A percentile compares a stretch with the other conserved stretches of the same genome.
phyloP scores from a whole-genome alignment of 2,113 vertebrate genomes.

The Salvelinus namaycush region DNA sequence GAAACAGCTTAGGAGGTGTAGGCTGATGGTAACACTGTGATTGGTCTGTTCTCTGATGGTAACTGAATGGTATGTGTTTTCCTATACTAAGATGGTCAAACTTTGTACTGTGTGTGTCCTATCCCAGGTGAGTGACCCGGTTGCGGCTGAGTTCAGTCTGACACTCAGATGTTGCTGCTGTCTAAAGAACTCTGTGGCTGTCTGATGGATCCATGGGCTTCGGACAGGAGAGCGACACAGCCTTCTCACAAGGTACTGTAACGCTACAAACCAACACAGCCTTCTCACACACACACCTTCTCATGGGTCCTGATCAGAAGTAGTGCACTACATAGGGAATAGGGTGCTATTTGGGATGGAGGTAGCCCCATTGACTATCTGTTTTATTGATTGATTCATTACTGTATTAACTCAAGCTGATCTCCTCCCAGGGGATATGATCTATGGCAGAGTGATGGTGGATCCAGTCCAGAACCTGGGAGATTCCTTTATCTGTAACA shows the following conservation, averaged over 20 bases:
- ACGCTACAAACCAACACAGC: too few relatives aligned
- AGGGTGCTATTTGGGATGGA: too few relatives aligned
- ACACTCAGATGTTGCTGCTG: conserved; percentile 91
- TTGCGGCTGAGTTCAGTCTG: conserved; percentile 91
- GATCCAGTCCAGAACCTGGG: conserved; percentile 97
- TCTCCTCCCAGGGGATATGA: conserved; percentile 77
- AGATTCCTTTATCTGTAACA: conserved; percentile 91
- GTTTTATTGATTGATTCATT: too few relatives aligned
- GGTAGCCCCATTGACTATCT: too few relatives aligned
- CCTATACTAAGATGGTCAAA: background rate
- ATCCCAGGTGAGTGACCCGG: conserved; percentile 90
- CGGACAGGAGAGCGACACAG: conserved; percentile 85
- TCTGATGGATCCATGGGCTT: conserved; percentile 94
- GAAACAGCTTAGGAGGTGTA: too few relatives aligned
- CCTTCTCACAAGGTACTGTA: conserved; percentile 62
- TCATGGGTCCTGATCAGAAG: too few relatives aligned
- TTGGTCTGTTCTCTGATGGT: too few relatives aligned
- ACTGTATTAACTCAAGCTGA: too few relatives aligned
- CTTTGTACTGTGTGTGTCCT: background rate
- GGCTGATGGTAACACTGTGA: too few relatives aligned
- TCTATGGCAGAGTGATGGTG: conserved; percentile 94
- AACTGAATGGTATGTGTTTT: too few relatives aligned
- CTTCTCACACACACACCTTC: too few relatives aligned
- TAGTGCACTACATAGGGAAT: too few relatives aligned
- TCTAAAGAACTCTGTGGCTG: conserved; percentile 89